Conservation (phyloP, 1,140 invertebrate species). For the Zaprionus gabonicus region DNA sequence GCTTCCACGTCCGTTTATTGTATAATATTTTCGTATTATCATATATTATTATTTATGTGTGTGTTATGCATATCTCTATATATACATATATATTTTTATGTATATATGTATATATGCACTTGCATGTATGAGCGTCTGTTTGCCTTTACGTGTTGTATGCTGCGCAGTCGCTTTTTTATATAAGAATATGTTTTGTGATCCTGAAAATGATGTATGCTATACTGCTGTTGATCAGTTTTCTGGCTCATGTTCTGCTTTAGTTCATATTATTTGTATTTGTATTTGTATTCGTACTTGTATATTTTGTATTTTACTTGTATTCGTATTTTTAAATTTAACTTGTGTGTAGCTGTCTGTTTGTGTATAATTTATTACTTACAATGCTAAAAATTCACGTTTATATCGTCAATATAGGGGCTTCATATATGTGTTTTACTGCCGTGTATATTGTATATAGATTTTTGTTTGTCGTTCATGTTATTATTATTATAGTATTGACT, state of each 20-base stretch:
- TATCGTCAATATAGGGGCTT: slow-evolving; percentile 77
- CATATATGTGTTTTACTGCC: slow-evolving; percentile 70
- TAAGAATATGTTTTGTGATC: slow-evolving; percentile 56
- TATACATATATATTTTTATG: slow-evolving; percentile 28
- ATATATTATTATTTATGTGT: slow-evolving; percentile 43
- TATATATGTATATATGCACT: slow-evolving; percentile 23
- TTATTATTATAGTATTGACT: slow-evolving; percentile 59
- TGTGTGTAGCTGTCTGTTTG: slow-evolving; percentile 33
- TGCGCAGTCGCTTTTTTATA: slow-evolving; percentile 34
- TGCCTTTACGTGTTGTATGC: slow-evolving; percentile 25
- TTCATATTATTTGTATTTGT: slow-evolving; percentile 31
- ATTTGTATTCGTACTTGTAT: slow-evolving; percentile 24
- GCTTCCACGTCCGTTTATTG: slow-evolving; percentile 57
- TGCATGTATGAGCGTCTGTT: slow-evolving; percentile 18
- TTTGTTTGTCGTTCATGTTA: slow-evolving; percentile 21
- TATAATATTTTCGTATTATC: slow-evolving; percentile 48
- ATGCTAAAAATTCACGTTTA: slow-evolving; percentile 82
- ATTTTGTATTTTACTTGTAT: slow-evolving; percentile 13
- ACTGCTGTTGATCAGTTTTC: slow-evolving; percentile 43
- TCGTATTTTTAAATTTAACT: slow-evolving; percentile 24
- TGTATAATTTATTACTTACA: slow-evolving; percentile 66
- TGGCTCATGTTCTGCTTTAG: slow-evolving; percentile 18
- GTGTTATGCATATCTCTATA: slow-evolving; percentile 40
- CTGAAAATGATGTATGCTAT: slow-evolving; percentile 67
- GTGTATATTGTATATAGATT: slow-evolving; percentile 71